phyloP scores from a whole-genome alignment of 1,140 invertebrate genomes.

The Euura lappo region DNA sequence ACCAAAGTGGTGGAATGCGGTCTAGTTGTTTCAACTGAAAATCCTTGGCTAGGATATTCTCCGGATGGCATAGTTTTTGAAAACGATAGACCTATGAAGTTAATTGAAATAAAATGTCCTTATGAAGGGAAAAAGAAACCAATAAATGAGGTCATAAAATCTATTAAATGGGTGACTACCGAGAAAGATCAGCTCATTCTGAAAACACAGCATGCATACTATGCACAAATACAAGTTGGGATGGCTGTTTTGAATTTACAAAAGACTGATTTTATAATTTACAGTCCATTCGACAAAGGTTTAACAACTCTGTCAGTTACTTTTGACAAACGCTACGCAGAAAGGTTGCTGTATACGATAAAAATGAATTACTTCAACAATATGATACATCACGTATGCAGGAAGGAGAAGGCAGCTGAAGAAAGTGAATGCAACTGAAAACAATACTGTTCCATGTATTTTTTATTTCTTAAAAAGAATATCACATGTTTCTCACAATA shows the following conservation, averaged over 20 bases:
- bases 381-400: constrained; percentile 16
- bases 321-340: constrained; percentile 8
- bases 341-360: constrained; percentile 6
- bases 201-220: constrained; percentile 16
- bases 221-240: constrained; percentile 17
- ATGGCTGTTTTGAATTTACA: constrained; percentile 23
- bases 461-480: no score
- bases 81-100: background rate
- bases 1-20: background rate
- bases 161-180: constrained; percentile 8
- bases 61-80: constrained; percentile 14
- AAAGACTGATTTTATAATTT: constrained; percentile 16
- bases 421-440: no score
- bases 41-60: constrained; percentile 13
- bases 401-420: no score
- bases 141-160: background rate
- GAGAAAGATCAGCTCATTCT: background rate
- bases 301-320: background rate
- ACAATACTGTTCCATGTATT: no score
- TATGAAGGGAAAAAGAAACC: background rate
- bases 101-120: constrained; percentile 15
- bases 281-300: constrained; percentile 11
- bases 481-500: no score
- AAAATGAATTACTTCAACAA: constrained; percentile 11
- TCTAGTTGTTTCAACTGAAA: background rate